These are phyloP conservation scores for Zapornia atra DNA, from an alignment of 2,113 vertebrate genomes.

Conservation along the genomic window DNA sequence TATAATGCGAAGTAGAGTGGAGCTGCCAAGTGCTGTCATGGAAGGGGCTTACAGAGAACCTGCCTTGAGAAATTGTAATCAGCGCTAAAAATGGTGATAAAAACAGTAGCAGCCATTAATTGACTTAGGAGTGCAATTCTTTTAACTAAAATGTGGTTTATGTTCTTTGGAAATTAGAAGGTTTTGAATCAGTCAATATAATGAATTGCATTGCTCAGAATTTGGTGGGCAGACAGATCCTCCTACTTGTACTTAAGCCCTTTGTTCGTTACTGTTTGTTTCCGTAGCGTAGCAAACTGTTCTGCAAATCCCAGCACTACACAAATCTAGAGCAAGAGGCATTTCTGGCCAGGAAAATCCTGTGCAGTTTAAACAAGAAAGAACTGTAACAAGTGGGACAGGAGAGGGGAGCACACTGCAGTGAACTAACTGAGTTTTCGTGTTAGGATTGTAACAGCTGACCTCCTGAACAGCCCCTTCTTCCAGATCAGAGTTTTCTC, in stretches of 20 bases:
- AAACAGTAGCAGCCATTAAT: not conserved
- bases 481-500: not conserved
- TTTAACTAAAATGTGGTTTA: not conserved
- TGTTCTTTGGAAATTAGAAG: not conserved
- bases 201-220: not conserved
- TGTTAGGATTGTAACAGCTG: not conserved
- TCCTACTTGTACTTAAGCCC: not conserved
- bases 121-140: not conserved
- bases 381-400: not conserved
- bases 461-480: not conserved
- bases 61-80: not conserved
- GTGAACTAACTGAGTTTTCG: not conserved
- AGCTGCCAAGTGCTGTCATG: not conserved
- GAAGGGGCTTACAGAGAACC: not conserved
- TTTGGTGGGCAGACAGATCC: not conserved
- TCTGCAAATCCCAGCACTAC: not conserved
- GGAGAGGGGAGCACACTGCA: not conserved
- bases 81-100: not conserved
- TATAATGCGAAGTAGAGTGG: not conserved
- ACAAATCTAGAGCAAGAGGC: not conserved
- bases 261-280: not conserved
- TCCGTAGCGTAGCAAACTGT: not conserved
- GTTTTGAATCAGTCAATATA: not conserved
- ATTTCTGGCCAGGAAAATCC: not conserved
- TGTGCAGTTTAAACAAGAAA: not conserved